phyloP scores from a whole-genome alignment of 2,797 vertebrate genomes.

The Catharus ustulatus region DNA sequence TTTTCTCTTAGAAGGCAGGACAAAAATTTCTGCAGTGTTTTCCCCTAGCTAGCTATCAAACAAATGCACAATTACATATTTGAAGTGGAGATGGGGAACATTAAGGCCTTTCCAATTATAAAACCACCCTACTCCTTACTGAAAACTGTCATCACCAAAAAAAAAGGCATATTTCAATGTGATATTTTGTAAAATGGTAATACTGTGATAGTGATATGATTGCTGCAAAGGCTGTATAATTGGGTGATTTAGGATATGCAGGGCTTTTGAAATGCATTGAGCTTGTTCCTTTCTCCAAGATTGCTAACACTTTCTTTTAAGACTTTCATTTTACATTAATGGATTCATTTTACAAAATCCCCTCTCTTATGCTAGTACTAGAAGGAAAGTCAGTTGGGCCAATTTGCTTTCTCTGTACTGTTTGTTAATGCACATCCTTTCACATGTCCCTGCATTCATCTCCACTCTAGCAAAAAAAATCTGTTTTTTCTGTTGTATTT shows the following conservation, averaged over 20 bases:
- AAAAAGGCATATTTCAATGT: neutral
- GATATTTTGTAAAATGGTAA: neutral
- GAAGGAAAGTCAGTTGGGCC: neutral
- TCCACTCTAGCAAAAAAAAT: neutral
- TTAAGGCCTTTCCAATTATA: neutral
- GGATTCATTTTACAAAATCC: constrained; percentile 3
- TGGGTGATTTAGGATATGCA: neutral
- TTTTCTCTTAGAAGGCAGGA: neutral
- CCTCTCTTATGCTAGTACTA: neutral
- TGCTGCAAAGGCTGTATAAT: neutral
- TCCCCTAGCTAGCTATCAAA: neutral
- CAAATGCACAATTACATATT: neutral
- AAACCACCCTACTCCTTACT: neutral
- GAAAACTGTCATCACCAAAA: neutral
- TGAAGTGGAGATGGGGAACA: neutral
- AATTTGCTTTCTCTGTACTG: neutral
- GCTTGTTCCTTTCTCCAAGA: neutral
- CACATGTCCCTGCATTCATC: neutral
- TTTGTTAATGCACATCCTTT: neutral
- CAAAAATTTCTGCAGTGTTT: neutral
- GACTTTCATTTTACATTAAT: neutral
- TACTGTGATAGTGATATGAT: neutral
- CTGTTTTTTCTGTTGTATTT: neutral
- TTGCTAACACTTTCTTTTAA: neutral
- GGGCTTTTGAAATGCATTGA: neutral